Percentiles rank a stretch among this genome's conserved stretches.
These are phyloP conservation scores for Ormyrus pomaceus DNA, from an alignment of 2,888 invertebrate genomes.

Conservation along the genomic window DNA sequence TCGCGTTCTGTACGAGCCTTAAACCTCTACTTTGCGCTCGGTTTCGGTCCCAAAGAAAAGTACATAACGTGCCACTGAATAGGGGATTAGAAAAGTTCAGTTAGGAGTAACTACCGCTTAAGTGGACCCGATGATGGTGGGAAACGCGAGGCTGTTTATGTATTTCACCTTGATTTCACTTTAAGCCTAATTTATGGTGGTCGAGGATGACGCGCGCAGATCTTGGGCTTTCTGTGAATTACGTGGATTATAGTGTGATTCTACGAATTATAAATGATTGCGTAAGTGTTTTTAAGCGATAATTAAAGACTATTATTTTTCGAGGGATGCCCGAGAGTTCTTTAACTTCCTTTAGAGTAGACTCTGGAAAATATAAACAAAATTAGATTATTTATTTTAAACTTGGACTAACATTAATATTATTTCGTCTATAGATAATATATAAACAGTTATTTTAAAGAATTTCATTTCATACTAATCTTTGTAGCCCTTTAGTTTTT, in stretches of 20 bases:
- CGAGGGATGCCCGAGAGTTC: too few species aligned
- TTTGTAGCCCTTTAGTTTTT: too few species aligned
- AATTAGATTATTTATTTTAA: too few species aligned
- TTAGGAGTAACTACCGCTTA: slow-evolving; percentile 18
- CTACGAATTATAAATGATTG: background rate
- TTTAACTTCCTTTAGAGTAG: too few species aligned
- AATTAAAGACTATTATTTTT: slow-evolving; percentile 7
- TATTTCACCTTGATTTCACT: slow-evolving; percentile 47
- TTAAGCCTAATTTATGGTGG: slow-evolving; percentile 46
- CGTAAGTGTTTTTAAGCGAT: background rate
- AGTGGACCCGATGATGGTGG: slow-evolving; percentile 32
- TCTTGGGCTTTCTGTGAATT: slow-evolving; percentile 14
- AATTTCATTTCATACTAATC: too few species aligned
- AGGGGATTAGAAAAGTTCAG: slow-evolving; percentile 11
- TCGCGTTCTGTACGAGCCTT: too few species aligned
- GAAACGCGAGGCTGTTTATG: slow-evolving; percentile 37
- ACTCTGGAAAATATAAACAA: too few species aligned
- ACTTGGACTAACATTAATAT: too few species aligned
- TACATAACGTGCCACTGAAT: background rate
- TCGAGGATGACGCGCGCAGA: slow-evolving; percentile 5
- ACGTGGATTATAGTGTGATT: slow-evolving; percentile 7
- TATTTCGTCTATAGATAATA: too few species aligned
- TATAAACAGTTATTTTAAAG: too few species aligned
- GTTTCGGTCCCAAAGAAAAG: too few species aligned
- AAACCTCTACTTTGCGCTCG: too few species aligned